These are phyloP conservation scores for Galagoides demidoff DNA, from an alignment of 2,797 vertebrate species.

Conservation along the genomic window DNA sequence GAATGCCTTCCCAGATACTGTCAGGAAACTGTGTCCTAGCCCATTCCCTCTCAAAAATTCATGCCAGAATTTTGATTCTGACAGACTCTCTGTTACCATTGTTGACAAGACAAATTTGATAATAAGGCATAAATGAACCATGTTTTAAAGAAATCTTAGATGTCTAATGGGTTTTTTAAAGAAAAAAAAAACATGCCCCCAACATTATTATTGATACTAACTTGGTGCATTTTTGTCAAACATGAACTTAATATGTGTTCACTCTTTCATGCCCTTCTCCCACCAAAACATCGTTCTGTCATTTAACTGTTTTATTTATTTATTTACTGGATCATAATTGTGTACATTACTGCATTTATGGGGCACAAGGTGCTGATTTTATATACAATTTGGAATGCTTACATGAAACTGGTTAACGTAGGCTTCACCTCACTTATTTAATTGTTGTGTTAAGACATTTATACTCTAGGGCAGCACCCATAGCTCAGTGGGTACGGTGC, in stretches of 20 bases:
- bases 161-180: slow-evolving; percentile 20
- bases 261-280: not conserved
- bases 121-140: not conserved
- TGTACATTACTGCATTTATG: too few relatives aligned
- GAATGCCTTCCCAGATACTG: not conserved
- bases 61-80: slow-evolving; percentile 40
- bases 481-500: too few relatives aligned
- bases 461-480: too few relatives aligned
- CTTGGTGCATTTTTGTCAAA: not conserved
- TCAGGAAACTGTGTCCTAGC: not conserved
- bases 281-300: not conserved
- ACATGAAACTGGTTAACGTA: too few relatives aligned
- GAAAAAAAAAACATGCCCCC: not conserved
- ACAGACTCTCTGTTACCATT: not conserved
- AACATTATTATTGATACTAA: not conserved
- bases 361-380: too few relatives aligned
- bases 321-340: too few relatives aligned
- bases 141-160: not conserved
- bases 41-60: not conserved
- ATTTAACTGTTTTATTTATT: not conserved
- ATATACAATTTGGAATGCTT: too few relatives aligned
- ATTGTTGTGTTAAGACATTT: too few relatives aligned
- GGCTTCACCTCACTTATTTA: too few relatives aligned
- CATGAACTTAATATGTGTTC: not conserved
- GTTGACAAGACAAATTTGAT: slow-evolving; percentile 34